Evolutionary conservation across 2,888 invertebrate species (phyloP).

Genomic region (Chalcosyrphus nemorum): DNA sequence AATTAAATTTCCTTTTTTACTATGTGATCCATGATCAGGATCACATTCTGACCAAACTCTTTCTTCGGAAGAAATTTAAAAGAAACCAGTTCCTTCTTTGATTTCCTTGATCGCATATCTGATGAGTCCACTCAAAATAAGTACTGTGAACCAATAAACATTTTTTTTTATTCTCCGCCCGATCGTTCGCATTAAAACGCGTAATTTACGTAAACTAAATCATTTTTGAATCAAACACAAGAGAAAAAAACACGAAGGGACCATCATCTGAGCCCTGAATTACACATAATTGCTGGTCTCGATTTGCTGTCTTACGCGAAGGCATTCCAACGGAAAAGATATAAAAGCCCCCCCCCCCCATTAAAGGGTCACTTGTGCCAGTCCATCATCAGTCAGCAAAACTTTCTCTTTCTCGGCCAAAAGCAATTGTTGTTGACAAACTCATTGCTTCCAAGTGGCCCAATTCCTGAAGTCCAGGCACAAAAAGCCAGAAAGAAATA

Average conservation of each 20-base stretch:
- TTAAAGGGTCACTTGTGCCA: conserved; percentile 68
- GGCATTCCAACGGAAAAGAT: conserved; percentile 29
- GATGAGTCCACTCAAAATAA: conserved; percentile 9
- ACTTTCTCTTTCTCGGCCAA: conserved; percentile 67
- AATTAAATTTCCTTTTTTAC: no score
- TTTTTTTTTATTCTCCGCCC: not conserved
- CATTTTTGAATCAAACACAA: conserved; percentile 40
- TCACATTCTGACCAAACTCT: no score
- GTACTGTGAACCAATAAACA: not conserved
- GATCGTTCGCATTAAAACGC: conserved; percentile 57
- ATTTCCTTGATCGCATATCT: not conserved
- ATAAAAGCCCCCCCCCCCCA: conserved; percentile 26
- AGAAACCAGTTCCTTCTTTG: not conserved
- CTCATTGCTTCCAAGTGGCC: conserved; percentile 67
- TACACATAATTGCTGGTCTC: conserved; percentile 63
- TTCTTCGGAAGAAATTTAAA: not conserved
- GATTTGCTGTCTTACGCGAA: conserved; percentile 38
- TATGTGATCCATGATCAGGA: no score
- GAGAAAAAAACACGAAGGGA: conserved; percentile 19
- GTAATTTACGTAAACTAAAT: conserved; percentile 65
- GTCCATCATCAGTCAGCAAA: conserved; percentile 55
- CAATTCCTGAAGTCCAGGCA: conserved; percentile 44
- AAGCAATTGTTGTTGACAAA: conserved; percentile 62
- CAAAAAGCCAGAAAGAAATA: conserved; percentile 4
- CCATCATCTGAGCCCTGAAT: conserved; percentile 50